Conservation (phyloP, 2,888 invertebrate species). For the Chalcosyrphus nemorum region DNA sequence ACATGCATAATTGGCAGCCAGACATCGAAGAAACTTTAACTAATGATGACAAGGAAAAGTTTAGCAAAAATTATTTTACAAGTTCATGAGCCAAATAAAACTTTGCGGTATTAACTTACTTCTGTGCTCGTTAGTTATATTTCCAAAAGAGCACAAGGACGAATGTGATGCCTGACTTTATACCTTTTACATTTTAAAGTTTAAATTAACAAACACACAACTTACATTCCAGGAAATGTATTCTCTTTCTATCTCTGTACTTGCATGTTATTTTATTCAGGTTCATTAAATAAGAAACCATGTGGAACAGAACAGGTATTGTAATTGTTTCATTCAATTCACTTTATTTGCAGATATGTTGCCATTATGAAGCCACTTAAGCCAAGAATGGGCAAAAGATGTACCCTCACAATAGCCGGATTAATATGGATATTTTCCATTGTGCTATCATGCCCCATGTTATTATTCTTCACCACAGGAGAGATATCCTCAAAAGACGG, state of each 20-base stretch:
- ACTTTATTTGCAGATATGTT: conserved; percentile 89
- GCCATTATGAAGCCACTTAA: conserved; percentile 96
- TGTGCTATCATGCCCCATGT: conserved; percentile 91
- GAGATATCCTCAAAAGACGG: conserved; percentile 84
- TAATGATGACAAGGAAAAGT: too few relatives aligned
- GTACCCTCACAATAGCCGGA: conserved; percentile 91
- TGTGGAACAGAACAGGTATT: neutral
- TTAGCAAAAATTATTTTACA: too few relatives aligned
- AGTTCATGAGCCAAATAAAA: too few relatives aligned
- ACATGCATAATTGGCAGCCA: too few relatives aligned
- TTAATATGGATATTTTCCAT: conserved; percentile 92
- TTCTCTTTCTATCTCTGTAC: neutral
- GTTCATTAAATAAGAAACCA: neutral
- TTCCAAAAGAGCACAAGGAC: too few relatives aligned
- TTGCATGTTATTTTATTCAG: too few relatives aligned
- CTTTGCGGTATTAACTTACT: too few relatives aligned
- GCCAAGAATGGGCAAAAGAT: conserved; percentile 92
- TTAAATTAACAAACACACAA: neutral
- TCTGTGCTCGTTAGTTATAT: neutral
- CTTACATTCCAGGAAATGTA: neutral
- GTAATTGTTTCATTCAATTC: neutral
- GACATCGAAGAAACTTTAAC: too few relatives aligned
- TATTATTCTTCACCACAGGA: conserved; percentile 91
- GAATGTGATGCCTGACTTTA: too few relatives aligned
- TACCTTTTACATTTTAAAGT: neutral